A percentile compares a stretch with the other conserved stretches of the same genome.
Evolutionary conservation across 1,140 invertebrate genomes (phyloP).

Genomic region (Arctopsyche grandis): DNA sequence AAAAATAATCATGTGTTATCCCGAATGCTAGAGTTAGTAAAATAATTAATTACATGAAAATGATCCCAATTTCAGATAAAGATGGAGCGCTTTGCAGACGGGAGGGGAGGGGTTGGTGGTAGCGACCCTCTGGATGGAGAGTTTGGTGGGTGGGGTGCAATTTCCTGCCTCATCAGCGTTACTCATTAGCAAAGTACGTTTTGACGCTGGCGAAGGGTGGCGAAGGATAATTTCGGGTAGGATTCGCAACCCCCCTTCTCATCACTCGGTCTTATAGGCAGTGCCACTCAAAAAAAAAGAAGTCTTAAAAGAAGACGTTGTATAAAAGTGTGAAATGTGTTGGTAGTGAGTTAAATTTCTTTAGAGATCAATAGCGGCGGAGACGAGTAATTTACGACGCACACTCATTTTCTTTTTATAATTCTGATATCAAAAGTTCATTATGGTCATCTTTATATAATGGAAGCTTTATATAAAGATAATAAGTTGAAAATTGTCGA

Average conservation of each 20-base stretch:
- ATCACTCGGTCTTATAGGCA: no score
- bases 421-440: no score
- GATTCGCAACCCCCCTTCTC: background rate
- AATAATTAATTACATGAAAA: constrained; percentile 54
- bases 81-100: constrained; percentile 40
- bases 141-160: constrained; percentile 39
- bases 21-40: constrained; percentile 8
- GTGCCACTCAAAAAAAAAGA: no score
- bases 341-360: no score
- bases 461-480: no score
- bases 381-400: no score
- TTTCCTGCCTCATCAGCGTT: constrained; percentile 53
- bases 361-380: no score
- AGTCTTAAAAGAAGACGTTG: no score
- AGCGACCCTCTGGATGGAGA: background rate
- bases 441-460: no score
- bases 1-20: background rate
- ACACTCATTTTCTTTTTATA: no score
- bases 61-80: constrained; percentile 54
- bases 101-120: background rate
- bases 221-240: constrained; percentile 23
- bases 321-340: no score
- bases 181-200: constrained; percentile 50
- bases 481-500: no score
- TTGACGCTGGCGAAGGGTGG: constrained; percentile 17